Conservation (phyloP, 2,113 vertebrate genomes). For the Clupea harengus region DNA sequence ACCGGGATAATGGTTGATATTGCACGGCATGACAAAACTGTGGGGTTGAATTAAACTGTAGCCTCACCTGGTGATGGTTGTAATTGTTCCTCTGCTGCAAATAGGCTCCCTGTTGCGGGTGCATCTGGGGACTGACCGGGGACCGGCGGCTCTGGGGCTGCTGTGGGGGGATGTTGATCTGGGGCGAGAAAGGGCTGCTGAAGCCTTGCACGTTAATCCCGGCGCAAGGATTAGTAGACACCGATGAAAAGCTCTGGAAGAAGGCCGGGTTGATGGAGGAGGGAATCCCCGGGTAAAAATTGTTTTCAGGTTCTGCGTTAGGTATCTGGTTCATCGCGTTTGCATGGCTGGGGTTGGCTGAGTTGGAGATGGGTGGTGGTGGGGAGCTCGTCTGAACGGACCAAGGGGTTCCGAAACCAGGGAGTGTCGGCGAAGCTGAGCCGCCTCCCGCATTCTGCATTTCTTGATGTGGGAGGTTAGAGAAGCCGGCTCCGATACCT, state of each 20-base stretch:
- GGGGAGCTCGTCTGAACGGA: conserved; percentile 90
- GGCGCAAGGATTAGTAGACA: conserved; percentile 83
- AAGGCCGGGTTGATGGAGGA: conserved; percentile 92
- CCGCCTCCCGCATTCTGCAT: conserved; percentile 73
- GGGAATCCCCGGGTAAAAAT: conserved; percentile 88
- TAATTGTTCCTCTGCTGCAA: conserved; percentile 90
- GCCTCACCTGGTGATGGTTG: conserved; percentile 89
- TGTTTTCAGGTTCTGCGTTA: conserved; percentile 80
- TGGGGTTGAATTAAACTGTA: neutral
- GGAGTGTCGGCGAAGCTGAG: conserved; percentile 82
- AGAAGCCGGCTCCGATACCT: conserved; percentile 81
- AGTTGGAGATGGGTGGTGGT: conserved; percentile 71
- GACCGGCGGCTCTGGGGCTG: conserved; percentile 84
- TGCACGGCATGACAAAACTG: neutral
- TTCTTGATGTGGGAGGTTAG: conserved; percentile 82
- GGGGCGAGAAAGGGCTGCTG: conserved; percentile 85
- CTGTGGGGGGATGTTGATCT: conserved; percentile 83
- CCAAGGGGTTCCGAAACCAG: conserved; percentile 92
- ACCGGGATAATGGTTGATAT: neutral
- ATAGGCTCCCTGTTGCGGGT: conserved; percentile 83
- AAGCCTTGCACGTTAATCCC: conserved; percentile 81
- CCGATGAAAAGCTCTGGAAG: conserved; percentile 89
- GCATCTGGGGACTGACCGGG: conserved; percentile 86
- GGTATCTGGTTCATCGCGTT: conserved; percentile 78
- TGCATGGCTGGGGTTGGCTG: conserved; percentile 62